These are phyloP conservation scores for Myotis findleyi DNA, from an alignment of 2,797 vertebrate genomes.

Conservation along the genomic window DNA sequence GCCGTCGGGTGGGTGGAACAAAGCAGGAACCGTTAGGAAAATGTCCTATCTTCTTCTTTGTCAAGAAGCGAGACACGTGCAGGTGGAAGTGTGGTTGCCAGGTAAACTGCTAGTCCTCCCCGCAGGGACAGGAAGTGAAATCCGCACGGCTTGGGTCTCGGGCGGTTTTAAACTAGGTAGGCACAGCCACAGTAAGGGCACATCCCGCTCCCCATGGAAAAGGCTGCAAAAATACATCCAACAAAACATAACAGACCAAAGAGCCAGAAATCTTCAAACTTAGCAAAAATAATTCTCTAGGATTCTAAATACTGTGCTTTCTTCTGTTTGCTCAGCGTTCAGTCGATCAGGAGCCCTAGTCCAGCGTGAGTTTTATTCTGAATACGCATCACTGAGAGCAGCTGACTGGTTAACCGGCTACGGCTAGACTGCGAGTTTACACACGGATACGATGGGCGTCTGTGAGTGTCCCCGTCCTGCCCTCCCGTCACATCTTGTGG, in stretches of 20 bases:
- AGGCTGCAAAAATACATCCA: conserved; percentile 31
- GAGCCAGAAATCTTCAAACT: conserved; percentile 4
- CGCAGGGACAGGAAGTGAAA: neutral
- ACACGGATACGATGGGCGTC: neutral
- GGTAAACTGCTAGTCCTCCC: conserved; percentile 13
- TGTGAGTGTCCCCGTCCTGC: neutral
- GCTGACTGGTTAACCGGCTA: conserved; percentile 79
- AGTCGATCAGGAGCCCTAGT: neutral
- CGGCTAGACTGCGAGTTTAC: conserved; percentile 67
- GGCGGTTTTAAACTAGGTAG: conserved; percentile 29
- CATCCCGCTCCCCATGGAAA: conserved; percentile 34
- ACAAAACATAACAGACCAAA: neutral
- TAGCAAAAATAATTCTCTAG: neutral
- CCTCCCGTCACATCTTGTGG: conserved; percentile 19
- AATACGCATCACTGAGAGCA: conserved; percentile 77
- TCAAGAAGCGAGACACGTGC: conserved; percentile 17
- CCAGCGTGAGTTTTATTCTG: conserved; percentile 52
- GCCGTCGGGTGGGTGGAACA: neutral
- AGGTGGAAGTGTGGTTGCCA: conserved; percentile 51
- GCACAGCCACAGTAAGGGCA: neutral
- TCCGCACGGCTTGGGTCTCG: conserved; percentile 17
- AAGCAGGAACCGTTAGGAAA: conserved; percentile 61
- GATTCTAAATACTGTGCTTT: conserved; percentile 62
- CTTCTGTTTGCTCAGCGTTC: conserved; percentile 71
- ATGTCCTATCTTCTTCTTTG: conserved; percentile 47